Conservation (phyloP, 2,888 invertebrate genomes). For the Tipula confusa region DNA sequence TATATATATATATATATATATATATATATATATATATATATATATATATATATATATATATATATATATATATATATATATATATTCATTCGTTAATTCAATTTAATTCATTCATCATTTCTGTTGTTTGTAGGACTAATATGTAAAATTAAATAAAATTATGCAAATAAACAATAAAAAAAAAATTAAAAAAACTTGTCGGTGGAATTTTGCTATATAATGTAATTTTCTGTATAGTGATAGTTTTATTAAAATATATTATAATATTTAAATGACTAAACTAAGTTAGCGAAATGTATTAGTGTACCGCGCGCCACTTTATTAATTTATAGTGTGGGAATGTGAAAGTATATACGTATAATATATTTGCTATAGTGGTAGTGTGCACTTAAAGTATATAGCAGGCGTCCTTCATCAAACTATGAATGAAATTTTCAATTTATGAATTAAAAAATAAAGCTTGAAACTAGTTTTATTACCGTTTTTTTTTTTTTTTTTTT, state of each 20-base stretch:
- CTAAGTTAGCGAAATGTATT: neutral
- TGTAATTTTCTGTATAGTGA: neutral
- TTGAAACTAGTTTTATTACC: neutral
- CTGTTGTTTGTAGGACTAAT: neutral
- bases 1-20: too few relatives aligned
- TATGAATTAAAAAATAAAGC: neutral
- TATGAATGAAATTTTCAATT: neutral
- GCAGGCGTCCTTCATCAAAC: neutral
- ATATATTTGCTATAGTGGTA: neutral
- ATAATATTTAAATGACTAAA: neutral
- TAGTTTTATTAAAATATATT: neutral
- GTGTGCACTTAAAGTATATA: neutral
- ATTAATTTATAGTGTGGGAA: neutral
- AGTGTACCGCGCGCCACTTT: neutral
- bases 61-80: too few relatives aligned
- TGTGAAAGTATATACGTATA: neutral
- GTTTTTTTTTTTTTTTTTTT: too few relatives aligned
- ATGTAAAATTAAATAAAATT: neutral
- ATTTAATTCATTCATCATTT: neutral
- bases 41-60: too few relatives aligned
- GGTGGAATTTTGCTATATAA: neutral
- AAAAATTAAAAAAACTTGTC: neutral
- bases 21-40: too few relatives aligned
- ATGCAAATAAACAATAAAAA: neutral
- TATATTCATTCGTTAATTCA: neutral